phyloP scores from a whole-genome alignment of 2,888 invertebrate genomes.

The Eurytoma adleriae region DNA sequence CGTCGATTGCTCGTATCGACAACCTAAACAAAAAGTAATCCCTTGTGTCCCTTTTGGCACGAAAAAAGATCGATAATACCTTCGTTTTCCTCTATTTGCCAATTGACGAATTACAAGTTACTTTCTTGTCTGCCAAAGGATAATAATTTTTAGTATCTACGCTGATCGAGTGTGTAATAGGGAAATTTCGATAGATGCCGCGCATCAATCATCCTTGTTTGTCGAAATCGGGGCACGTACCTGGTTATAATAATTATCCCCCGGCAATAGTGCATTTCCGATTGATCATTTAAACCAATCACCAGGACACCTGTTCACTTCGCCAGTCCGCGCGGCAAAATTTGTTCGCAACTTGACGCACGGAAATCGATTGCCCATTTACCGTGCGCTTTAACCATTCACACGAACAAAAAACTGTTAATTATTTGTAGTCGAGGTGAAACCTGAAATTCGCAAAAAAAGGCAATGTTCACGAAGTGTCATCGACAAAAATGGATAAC shows the following conservation, averaged over 20 bases:
- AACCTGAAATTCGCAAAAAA: conserved; percentile 29
- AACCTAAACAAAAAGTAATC: background rate
- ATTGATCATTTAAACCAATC: conserved; percentile 5
- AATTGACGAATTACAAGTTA: conserved; percentile 29
- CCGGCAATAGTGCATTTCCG: background rate
- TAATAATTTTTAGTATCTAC: conserved; percentile 7
- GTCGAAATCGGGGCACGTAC: conserved; percentile 14
- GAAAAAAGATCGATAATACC: conserved; percentile 20
- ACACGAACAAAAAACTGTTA: background rate
- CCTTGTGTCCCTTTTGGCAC: conserved; percentile 28
- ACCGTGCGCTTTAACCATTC: background rate
- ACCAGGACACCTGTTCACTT: too few relatives aligned
- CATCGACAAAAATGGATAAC: background rate
- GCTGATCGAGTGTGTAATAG: conserved; percentile 10
- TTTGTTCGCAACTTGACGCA: too few relatives aligned
- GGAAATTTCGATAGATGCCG: conserved; percentile 6
- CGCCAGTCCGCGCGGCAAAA: too few relatives aligned
- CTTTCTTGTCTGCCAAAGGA: conserved; percentile 37
- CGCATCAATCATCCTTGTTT: conserved; percentile 6
- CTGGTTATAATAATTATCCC: conserved; percentile 36
- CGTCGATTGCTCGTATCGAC: conserved; percentile 28
- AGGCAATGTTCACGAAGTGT: conserved; percentile 30
- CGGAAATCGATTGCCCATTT: too few relatives aligned
- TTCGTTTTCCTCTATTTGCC: conserved; percentile 49
- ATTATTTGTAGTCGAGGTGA: conserved; percentile 23